Evolutionary conservation across 2,113 vertebrate species (phyloP), one percentile per base, ranked within the genome.

Genomic region (Chaetura pelagica): DNA sequence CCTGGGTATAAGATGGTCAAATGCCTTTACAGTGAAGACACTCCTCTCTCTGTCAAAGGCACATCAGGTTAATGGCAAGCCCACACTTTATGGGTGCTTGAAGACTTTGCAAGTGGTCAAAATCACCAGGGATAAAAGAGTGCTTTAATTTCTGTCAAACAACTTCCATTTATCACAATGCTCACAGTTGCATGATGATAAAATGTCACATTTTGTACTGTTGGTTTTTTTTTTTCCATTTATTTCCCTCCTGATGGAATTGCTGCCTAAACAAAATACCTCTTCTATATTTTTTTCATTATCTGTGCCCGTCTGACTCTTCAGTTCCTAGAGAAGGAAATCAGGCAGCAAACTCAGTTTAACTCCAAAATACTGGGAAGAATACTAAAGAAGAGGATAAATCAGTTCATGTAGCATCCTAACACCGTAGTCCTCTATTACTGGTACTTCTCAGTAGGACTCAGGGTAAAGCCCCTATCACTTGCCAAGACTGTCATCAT

Each of bases 11-110:
- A 49, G 64, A 62, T 5, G 40, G 83, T 79, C 87, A 87, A 89
- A 96, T 94, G 77, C 86, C 85, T 97, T 93, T 91, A 38, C 48
- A 75, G 18, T 90, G 87, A 95, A 90, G 84, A 94, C 87, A 80
- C 64, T 77, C 32, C 14, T 95, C 52, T 85, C 27, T 40, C 81
- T 87, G n/a, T 91, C 73, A 85, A 84, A 90, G 52, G 40, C n/a
- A 7, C 62, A 42, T 48, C 5, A 4, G 48, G 34, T 48, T 83
- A 93, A 84, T 62, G 76, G 84, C 91, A 84, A 91, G 44, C 46
- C 23, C 51, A 68, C 26, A 11, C 17, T 90, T 87, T 48, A 61
- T 23, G 27, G 26, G 5, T 73, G 40, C 72, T 73, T 57, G 51
- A 86, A 71, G 63, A 48, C 48, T 84, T 89, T 80, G 55, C 61